Evolutionary conservation across 2,797 vertebrate genomes (phyloP), one percentile per base, ranked within the genome.

Genomic region (Amblyraja radiata): DNA sequence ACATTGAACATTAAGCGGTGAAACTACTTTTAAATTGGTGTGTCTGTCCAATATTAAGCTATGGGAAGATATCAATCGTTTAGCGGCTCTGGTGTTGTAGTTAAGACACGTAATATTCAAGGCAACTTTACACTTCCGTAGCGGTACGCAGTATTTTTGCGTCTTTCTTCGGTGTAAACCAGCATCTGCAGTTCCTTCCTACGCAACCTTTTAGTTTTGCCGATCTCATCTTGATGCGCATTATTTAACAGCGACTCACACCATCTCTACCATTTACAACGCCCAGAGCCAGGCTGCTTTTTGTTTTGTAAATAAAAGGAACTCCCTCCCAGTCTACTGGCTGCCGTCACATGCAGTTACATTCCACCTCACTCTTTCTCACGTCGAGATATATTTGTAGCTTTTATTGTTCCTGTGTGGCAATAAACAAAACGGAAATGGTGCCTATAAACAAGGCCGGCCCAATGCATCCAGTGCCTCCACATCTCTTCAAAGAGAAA

Each of bases 381-480:
- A 92, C 90, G 90, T 92, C 71, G 71, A 92, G 71, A 28, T 92
- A 28, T 92, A 36, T 54, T 54, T 92, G 68, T 46, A 46, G 36
- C 65, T 92, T 92, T 92, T 92, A 92, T 92, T 92, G 90, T 76
- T 92, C 71, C 90, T 92, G 90, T 76, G 73, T 39, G 7, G 90
- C 90, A 73, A 92, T 92, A 92, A 92, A 92, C 90, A 92, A 46
- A 92, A 76, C 90, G 90, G 90, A 92, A 92, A 92, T 92, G 68
- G 71, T 76, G 90, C 90, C 90, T 58, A 92, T 92, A 92, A 92
- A 92, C 25, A 74, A 74, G 9, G 6, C 71, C 68, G 90, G 90
- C 68, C 68, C 46, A 74, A 54, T 32, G 73, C 68, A 92, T 1
- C 23, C 90, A 92, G 21, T 28, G 36, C 68, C 46, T 54, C 73